Conservation (phyloP, 2,113 vertebrate genomes). For the Equus przewalskii region DNA sequence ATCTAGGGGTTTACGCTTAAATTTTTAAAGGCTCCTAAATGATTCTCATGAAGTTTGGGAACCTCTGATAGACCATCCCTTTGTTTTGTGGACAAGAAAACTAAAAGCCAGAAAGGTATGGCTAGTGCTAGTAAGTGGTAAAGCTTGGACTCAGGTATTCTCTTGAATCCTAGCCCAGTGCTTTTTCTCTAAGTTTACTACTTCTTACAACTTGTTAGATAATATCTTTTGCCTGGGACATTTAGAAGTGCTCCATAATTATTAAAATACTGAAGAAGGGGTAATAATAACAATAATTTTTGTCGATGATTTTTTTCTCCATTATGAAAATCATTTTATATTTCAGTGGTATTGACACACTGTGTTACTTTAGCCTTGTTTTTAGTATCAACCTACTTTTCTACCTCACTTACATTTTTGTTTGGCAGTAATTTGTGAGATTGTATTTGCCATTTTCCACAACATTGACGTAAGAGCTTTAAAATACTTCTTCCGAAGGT, state of each 20-base stretch:
- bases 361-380: not conserved
- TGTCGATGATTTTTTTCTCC: not conserved
- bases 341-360: not conserved
- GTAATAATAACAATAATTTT: not conserved
- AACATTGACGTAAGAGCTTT: not conserved
- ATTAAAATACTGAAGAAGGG: not conserved
- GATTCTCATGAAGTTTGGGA: not conserved
- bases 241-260: not conserved
- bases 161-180: not conserved
- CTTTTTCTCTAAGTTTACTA: not conserved
- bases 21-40: not conserved
- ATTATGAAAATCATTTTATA: not conserved
- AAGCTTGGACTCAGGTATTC: not conserved
- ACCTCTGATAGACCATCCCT: not conserved
- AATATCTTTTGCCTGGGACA: not conserved
- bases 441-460: not conserved
- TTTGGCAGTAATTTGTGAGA: not conserved
- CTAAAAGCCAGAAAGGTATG: conserved; percentile 15
- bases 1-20: not conserved
- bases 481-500: not conserved
- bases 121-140: not conserved
- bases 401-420: not conserved
- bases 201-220: not conserved
- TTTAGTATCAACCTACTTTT: not conserved
- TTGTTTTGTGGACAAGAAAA: not conserved